Base-by-base conservation (phyloP, 2,888 invertebrate species). In the Trachelus tabidus region DNA sequence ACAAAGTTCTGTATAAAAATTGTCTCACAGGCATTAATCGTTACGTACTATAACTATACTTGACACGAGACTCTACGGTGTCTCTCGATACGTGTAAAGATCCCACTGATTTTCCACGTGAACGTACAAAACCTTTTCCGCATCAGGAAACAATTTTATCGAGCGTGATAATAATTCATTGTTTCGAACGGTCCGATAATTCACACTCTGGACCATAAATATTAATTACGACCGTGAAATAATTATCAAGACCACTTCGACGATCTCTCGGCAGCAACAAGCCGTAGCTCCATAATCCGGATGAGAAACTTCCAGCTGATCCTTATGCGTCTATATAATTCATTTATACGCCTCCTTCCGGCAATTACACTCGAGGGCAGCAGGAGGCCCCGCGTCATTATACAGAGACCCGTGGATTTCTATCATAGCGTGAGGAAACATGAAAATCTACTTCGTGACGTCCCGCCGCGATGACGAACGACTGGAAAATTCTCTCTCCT, bases 391-490 rank as follows among this genome's bases (percentile, higher is more conserved):
- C 56, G 9, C 23, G 56, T 23, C 56, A 23, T 56, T 56, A 56
- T 56, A 56, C 56, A 23, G 23, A 56, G 23, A 56, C 23, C 15
- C 56, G 23, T 56, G 56, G 1, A 56, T 23, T 56, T 56, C 56
- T 56, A 56, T 56, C 56, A 56, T 56, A 56, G 56, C 15, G 56
- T 71, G 71, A 34, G 12, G 30, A 9, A 33, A 71, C 71, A 71
- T 15, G 71, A 71, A 71, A 71, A 71, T 34, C 71, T 71, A 71
- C 71, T 71, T 34, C 71, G 31, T 71, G 71, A 23, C 71, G 33
- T 71, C 71, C 71, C 71, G 71, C 9, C 71, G 31, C 15, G 71
- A 71, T 31, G 71, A 33, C 12, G 15, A 1, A 15, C 71, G 31
- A 71, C 71, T 31, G 31, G 23, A 71, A 71, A 71, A n/a, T 56